phyloP scores from a whole-genome alignment of 2,888 invertebrate species.

The Portevinia maculata region DNA sequence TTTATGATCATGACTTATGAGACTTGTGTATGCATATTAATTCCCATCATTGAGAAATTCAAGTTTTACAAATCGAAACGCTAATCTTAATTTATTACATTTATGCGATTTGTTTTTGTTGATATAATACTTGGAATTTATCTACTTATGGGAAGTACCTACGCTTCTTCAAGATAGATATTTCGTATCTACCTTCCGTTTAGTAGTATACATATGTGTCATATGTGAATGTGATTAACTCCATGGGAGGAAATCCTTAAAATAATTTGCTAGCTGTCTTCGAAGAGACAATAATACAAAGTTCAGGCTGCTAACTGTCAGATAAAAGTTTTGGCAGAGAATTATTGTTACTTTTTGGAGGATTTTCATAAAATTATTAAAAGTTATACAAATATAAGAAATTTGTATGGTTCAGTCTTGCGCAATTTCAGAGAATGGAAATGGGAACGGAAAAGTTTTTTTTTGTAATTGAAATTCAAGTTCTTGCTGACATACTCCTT shows the following conservation, averaged over 20 bases:
- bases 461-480: no score
- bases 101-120: not conserved
- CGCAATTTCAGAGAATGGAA: no score
- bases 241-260: not conserved
- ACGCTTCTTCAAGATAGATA: not conserved
- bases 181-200: no score
- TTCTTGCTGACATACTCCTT: no score
- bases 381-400: no score
- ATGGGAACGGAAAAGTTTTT: no score
- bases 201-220: not conserved
- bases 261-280: conserved; percentile 2
- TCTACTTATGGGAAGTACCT: not conserved
- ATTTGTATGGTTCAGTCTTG: no score
- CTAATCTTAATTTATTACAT: not conserved
- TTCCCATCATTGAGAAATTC: not conserved
- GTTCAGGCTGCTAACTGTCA: not conserved
- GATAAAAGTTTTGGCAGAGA: not conserved
- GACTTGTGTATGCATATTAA: not conserved
- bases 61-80: not conserved
- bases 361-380: not conserved
- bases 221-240: not conserved
- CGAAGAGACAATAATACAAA: not conserved
- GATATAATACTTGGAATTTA: conserved; percentile 7
- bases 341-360: not conserved
- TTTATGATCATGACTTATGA: conserved; percentile 12